These are phyloP conservation scores for Glyptemys insculpta DNA, from an alignment of 2,797 vertebrate genomes.

Conservation along the genomic window DNA sequence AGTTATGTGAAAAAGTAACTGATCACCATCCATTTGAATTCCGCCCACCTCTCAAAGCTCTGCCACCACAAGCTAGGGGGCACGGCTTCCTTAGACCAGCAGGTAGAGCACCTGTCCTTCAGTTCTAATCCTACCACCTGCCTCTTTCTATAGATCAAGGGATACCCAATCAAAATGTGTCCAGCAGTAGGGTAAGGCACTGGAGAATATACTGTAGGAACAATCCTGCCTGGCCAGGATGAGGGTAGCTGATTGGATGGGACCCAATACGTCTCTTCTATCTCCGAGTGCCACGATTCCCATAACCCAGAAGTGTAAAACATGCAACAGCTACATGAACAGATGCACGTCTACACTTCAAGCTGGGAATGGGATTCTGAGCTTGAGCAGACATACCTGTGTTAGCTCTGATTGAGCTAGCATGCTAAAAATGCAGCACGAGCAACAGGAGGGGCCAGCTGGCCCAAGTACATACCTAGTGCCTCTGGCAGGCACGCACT, in stretches of 20 bases:
- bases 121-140: not conserved
- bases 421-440: not conserved
- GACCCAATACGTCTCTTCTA: not conserved
- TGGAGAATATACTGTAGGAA: not conserved
- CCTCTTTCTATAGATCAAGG: not conserved
- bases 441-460: not conserved
- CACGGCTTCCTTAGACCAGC: not conserved
- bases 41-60: not conserved
- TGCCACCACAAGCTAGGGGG: not conserved
- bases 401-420: not conserved
- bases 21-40: fast-evolving
- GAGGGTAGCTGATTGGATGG: not conserved
- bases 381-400: not conserved
- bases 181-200: not conserved
- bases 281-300: not conserved
- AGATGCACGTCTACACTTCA: not conserved
- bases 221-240: not conserved
- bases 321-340: not conserved
- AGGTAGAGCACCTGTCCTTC: fast-evolving
- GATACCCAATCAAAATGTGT: not conserved
- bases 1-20: fast-evolving
- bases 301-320: not conserved
- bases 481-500: not conserved
- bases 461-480: not conserved
- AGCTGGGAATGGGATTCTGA: not conserved